These are phyloP conservation scores for Stenopsyche tienmushanensis DNA, from an alignment of 1,140 invertebrate species.

Conservation along the genomic window DNA sequence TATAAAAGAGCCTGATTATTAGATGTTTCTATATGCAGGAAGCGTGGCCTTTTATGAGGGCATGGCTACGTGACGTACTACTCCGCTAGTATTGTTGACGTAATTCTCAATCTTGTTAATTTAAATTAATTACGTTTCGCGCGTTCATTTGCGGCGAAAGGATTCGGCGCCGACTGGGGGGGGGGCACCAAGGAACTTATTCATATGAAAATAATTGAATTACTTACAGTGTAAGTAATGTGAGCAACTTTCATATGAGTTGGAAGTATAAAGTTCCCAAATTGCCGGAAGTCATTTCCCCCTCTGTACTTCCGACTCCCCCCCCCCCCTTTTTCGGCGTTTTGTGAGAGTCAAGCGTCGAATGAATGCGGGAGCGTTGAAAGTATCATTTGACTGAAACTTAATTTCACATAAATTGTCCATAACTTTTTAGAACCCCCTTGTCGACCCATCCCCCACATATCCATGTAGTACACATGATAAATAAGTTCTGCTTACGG, in stretches of 20 bases:
- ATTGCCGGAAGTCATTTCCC: slow-evolving; percentile 8
- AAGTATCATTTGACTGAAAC: slow-evolving; percentile 7
- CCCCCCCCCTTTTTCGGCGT: not conserved
- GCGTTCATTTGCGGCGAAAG: slow-evolving; percentile 5
- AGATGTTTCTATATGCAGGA: no score
- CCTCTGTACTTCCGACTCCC: no score
- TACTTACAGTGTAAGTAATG: slow-evolving; percentile 8
- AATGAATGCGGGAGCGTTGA: not conserved
- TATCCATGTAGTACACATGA: not conserved
- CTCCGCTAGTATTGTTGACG: not conserved
- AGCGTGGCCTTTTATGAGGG: no score
- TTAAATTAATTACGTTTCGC: slow-evolving; percentile 1
- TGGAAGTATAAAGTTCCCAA: slow-evolving; percentile 9
- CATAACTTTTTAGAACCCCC: not conserved
- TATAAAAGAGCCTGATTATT: no score
- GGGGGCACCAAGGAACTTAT: not conserved
- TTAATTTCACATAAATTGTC: slow-evolving; percentile 10
- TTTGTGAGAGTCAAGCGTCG: not conserved
- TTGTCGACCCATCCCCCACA: not conserved
- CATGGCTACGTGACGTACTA: no score
- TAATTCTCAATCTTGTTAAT: slow-evolving; percentile 7
- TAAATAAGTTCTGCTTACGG: not conserved
- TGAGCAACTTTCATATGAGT: slow-evolving; percentile 7
- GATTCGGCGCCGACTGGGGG: not conserved
- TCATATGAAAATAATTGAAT: slow-evolving; percentile 15